Base-by-base conservation (phyloP, 2,888 invertebrate genomes). In the Drosophila meridionalis region DNA sequence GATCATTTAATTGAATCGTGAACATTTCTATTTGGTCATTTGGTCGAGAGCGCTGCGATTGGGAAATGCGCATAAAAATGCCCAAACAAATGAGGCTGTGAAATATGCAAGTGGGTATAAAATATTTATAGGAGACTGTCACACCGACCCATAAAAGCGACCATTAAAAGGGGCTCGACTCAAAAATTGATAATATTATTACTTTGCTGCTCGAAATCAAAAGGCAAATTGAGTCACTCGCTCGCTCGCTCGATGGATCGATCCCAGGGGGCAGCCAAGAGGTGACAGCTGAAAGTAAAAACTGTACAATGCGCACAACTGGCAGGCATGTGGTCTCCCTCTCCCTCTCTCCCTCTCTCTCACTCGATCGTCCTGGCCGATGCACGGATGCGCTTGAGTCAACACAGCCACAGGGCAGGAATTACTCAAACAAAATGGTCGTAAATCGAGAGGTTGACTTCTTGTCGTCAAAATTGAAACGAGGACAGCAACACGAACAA, bases 391-490 rank as follows among this genome's bases (percentile, higher is more conserved):
- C 80, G 80, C 80, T 73, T 80, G 78, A 80, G 73, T 76, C 76
- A 73, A 61, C 80, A 80, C 64, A 62, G 59, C 43, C 61, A 43
- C 76, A 77, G 65, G 64, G 12, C 69, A 81, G 78, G 82, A 91
- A 90, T 91, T 83, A 90, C 81, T 91, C 91, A 91, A 90, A 90
- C 88, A 90, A 91, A 91, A 91, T 90, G 92, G 90, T 91, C 91
- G 90, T 92, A 92, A 92, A 92, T 92, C 90, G 91, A 89, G 87
- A 91, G 82, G 90, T 86, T 91, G 91, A 91, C 91, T 91, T 91
- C 88, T 91, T 89, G 90, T 90, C 91, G 90, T 91, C 87, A 86
- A 80, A 76, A 20, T 20, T 20, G 20, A 20, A 79, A 73, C 52
- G 76, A 74, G 85, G 87, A 84, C 87, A 74, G 73, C 73, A 84